Conservation (phyloP, 92 coral and sea anemone genomes). For the Montipora capitata region DNA sequence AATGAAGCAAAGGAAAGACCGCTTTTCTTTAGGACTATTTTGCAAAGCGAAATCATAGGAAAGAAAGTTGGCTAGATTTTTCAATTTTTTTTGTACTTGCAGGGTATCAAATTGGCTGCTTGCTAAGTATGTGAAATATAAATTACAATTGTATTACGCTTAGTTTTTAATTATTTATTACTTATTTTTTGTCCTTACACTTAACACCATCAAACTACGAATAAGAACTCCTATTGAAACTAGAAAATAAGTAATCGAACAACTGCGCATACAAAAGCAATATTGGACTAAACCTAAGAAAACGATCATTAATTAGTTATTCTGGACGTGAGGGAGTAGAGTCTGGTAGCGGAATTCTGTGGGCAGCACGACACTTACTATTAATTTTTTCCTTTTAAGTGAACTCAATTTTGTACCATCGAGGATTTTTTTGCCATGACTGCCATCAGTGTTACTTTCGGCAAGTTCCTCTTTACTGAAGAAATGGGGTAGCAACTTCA, state of each 20-base stretch:
- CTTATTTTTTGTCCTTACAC: background rate
- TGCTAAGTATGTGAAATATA: background rate
- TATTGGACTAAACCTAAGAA: background rate
- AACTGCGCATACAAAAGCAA: background rate
- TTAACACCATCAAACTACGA: background rate
- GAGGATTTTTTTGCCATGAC: slow-evolving; percentile 30
- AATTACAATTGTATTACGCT: background rate
- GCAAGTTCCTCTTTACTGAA: slow-evolving; percentile 20
- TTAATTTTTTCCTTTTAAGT: slow-evolving; percentile 18
- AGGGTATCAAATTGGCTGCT: too few relatives aligned
- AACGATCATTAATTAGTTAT: background rate
- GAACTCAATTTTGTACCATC: slow-evolving; percentile 22
- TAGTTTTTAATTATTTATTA: background rate
- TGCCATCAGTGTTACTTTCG: slow-evolving; percentile 40
- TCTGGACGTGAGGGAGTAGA: slow-evolving; percentile 4
- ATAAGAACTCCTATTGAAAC: background rate
- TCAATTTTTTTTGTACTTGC: background rate
- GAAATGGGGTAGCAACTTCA: slow-evolving; percentile 7
- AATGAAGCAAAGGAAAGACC: slow-evolving; percentile 9
- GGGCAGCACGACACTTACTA: slow-evolving; percentile 18
- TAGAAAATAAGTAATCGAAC: background rate
- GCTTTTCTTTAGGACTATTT: background rate
- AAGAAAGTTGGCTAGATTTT: background rate
- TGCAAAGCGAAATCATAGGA: background rate
- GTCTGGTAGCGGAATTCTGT: background rate